phyloP scores from a whole-genome alignment of 2,113 vertebrate genomes.

The Zosterops borbonicus region DNA sequence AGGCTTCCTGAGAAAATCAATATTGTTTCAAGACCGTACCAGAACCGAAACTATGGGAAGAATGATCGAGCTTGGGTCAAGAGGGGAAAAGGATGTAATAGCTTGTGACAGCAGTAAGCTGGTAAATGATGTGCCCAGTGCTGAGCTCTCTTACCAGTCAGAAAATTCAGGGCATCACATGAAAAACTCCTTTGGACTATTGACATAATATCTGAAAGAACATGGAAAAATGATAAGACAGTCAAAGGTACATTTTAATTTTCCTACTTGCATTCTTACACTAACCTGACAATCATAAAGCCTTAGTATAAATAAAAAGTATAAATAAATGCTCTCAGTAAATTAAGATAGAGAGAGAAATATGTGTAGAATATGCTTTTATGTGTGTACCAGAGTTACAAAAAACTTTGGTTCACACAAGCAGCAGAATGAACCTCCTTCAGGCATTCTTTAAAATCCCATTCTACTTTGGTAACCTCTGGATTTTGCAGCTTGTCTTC shows the following conservation, averaged over 20 bases:
- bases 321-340: not conserved
- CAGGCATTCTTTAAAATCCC: not conserved
- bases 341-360: not conserved
- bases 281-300: not conserved
- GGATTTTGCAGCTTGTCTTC: not conserved
- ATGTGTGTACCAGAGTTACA: not conserved
- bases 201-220: not conserved
- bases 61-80: not conserved
- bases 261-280: not conserved
- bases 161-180: not conserved
- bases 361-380: not conserved
- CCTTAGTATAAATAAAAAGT: not conserved
- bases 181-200: not conserved
- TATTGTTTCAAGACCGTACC: not conserved
- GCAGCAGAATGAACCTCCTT: not conserved
- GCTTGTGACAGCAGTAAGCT: not conserved
- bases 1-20: not conserved
- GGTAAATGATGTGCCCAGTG: not conserved
- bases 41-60: not conserved
- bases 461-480: not conserved
- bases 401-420: not conserved
- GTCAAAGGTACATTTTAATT: not conserved
- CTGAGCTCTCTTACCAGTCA: not conserved
- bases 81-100: not conserved
- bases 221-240: not conserved